Evolutionary conservation across 2,888 invertebrate species (phyloP), one percentile per base, ranked within the genome.

Genomic region (Carcina quercana): DNA sequence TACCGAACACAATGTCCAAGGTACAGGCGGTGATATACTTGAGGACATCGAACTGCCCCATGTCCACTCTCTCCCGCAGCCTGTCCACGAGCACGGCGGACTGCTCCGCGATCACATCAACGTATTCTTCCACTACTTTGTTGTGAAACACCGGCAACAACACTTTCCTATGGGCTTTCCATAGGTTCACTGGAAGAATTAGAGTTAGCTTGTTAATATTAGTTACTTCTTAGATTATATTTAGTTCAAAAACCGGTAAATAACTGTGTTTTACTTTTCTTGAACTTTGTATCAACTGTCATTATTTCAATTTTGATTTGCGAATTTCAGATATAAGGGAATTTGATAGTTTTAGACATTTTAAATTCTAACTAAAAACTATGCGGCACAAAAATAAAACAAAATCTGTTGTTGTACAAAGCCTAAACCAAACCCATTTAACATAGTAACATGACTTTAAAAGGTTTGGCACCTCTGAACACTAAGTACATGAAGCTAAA

Each of bases 101-200:
- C 54, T 90, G 88, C 27, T 86, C 85, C 17, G 86, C 80, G 47
- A 91, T 88, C 1, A 89, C 82, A 2, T 74, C 79, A 6, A 89
- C 60, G 52, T 89, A 91, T 37, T 87, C 85, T 37, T 89, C 86
- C 10, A 91, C 71, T 25, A 89, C 82, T 55, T 86, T 87, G 52
- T 89, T 89, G 51, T 88, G 87, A 51, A 91, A 91, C 1, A 89
- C 85, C 2, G 90, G 89, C 10, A 88, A 82, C 21, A 91, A 65
- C 15, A 88, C 68, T 67, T 86, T 89, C 28, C 90, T 66, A 32
- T 90, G 83, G 0, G 59, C 44, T 45, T 83, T 85, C 91, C 90
- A 91, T 52, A 87, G 79, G 3, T 59, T 53, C 8, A 87, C 90
- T 82, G 69, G 43, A 62, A 61, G 12, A 15, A 5, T 3, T 12